Evolutionary conservation across 1,140 invertebrate genomes (phyloP).

Genomic region (Sycobia sp.): DNA sequence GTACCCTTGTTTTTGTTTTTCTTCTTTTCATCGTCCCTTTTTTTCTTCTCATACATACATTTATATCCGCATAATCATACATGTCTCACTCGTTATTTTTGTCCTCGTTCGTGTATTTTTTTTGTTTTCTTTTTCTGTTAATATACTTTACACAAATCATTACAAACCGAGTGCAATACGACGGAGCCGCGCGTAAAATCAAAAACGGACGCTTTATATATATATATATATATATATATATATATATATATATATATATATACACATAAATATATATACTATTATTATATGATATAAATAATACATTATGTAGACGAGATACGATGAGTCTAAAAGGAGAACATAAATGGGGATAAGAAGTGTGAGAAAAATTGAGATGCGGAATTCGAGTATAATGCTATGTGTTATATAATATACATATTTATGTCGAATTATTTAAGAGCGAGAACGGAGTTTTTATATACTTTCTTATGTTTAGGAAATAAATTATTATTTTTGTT

Average conservation of each 20-base stretch:
- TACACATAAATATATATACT: no score
- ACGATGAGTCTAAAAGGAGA: neutral
- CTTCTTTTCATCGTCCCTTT: no score
- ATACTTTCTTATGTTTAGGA: slow-evolving; percentile 32
- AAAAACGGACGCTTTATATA: slow-evolving; percentile 27
- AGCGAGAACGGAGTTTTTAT: slow-evolving; percentile 17
- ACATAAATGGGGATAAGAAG: slow-evolving; percentile 22
- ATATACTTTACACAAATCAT: slow-evolving; percentile 23
- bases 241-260: no score
- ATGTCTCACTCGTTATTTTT: no score
- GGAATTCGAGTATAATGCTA: slow-evolving; percentile 22
- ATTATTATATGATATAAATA: no score
- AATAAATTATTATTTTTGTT: slow-evolving; percentile 37
- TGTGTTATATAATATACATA: slow-evolving; percentile 4
- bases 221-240: no score
- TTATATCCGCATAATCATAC: no score
- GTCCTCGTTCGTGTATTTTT: no score
- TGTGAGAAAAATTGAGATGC: slow-evolving; percentile 34
- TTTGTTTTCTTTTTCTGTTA: slow-evolving; percentile 11
- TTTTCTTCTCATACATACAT: no score
- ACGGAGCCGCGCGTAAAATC: slow-evolving; percentile 25
- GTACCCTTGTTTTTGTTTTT: no score
- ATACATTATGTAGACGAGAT: no score
- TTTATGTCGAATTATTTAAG: no score
- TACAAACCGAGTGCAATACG: slow-evolving; percentile 33